Conservation (phyloP, 2,113 vertebrate genomes). For the Ceyx melanurus region DNA sequence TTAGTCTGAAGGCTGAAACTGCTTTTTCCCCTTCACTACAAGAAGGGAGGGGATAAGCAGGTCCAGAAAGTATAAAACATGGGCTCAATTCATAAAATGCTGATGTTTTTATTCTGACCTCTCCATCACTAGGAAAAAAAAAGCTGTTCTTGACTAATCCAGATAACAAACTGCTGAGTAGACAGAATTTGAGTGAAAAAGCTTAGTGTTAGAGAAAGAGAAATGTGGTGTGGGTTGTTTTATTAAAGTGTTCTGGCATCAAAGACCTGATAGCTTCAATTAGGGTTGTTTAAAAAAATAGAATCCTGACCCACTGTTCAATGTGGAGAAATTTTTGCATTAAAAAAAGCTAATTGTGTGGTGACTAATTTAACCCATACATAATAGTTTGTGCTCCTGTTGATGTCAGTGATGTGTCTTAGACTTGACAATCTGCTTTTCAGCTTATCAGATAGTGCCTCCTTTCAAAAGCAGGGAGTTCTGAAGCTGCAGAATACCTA, state of each 20-base stretch:
- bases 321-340: neutral
- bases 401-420: neutral
- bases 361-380: neutral
- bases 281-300: neutral
- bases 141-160: neutral
- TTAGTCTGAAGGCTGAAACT: neutral
- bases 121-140: neutral
- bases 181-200: neutral
- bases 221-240: neutral
- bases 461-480: neutral
- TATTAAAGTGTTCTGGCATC: neutral
- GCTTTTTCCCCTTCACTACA: neutral
- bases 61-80: neutral
- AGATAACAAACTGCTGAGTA: neutral
- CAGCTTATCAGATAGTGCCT: neutral
- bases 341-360: neutral
- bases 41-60: neutral
- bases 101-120: neutral
- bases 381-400: neutral
- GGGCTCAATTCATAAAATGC: neutral
- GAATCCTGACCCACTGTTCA: neutral
- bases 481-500: neutral
- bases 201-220: neutral
- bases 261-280: fast-evolving
- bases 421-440: neutral